phyloP scores from a whole-genome alignment of 2,797 vertebrate genomes.

The Gastrophryne carolinensis region DNA sequence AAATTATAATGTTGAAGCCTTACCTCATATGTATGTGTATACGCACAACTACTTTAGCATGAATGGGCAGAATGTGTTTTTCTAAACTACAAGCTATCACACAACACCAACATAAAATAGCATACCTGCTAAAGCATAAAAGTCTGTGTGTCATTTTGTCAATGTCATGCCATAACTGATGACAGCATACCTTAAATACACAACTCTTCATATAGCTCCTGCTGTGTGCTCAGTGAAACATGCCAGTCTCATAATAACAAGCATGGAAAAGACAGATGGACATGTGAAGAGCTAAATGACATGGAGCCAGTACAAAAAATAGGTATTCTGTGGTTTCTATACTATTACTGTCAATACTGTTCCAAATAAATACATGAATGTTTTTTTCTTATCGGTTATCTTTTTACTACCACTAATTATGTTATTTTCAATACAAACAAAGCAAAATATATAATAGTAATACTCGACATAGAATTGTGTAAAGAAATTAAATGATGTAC shows the following conservation, averaged over 20 bases:
- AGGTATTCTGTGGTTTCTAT: not conserved
- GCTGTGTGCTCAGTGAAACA: not conserved
- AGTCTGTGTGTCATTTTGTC: not conserved
- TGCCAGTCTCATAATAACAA: not conserved
- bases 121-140: not conserved
- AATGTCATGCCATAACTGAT: not conserved
- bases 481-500: too few relatives aligned
- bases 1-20: too few relatives aligned
- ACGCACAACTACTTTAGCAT: not conserved
- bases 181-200: not conserved
- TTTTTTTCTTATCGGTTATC: too few relatives aligned
- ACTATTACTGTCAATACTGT: too few relatives aligned
- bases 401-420: too few relatives aligned
- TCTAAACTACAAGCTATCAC: too few relatives aligned
- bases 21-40: too few relatives aligned
- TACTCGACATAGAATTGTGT: too few relatives aligned
- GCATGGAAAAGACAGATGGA: not conserved
- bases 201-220: not conserved
- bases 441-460: too few relatives aligned
- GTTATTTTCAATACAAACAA: too few relatives aligned
- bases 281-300: not conserved
- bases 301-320: not conserved
- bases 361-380: too few relatives aligned
- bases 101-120: not conserved
- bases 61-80: too few relatives aligned